Percentiles rank a stretch among this genome's conserved stretches.
Evolutionary conservation across 2,113 vertebrate genomes (phyloP).

Genomic region (Lanius ludovicianus): DNA sequence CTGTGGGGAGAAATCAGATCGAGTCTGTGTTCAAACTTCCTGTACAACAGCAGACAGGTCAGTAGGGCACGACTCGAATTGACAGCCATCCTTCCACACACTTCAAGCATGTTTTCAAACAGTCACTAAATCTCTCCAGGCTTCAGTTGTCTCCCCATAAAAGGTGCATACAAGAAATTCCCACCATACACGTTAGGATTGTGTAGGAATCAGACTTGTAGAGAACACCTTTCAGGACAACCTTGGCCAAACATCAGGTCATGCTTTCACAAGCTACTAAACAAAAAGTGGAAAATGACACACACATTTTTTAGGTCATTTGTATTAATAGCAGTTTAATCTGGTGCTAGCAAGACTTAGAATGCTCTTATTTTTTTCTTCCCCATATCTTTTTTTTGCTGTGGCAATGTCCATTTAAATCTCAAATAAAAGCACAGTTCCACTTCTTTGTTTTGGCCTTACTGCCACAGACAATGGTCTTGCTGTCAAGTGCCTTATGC

Average conservation of each 20-base stretch:
- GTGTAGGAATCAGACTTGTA: neutral
- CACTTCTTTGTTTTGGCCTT: neutral
- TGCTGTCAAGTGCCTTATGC: neutral
- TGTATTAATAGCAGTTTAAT: neutral
- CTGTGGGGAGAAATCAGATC: neutral
- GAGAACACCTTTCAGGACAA: neutral
- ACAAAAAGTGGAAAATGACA: neutral
- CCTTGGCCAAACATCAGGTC: neutral
- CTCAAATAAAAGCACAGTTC: neutral
- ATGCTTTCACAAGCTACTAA: neutral
- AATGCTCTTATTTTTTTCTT: neutral
- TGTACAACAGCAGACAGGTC: neutral
- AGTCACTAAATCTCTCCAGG: neutral
- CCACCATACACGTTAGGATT: fast-evolving
- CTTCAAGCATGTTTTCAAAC: neutral
- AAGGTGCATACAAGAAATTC: neutral
- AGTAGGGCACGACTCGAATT: fast-evolving
- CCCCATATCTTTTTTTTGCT: neutral
- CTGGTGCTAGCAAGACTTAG: neutral
- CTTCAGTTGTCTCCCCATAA: neutral
- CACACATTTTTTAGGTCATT: neutral
- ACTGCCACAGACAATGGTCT: neutral
- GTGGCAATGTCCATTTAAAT: neutral
- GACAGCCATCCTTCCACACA: neutral
- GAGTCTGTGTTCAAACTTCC: neutral